Evolutionary conservation across 2,797 vertebrate species (phyloP).

Genomic region (Bovichtus variegatus): DNA sequence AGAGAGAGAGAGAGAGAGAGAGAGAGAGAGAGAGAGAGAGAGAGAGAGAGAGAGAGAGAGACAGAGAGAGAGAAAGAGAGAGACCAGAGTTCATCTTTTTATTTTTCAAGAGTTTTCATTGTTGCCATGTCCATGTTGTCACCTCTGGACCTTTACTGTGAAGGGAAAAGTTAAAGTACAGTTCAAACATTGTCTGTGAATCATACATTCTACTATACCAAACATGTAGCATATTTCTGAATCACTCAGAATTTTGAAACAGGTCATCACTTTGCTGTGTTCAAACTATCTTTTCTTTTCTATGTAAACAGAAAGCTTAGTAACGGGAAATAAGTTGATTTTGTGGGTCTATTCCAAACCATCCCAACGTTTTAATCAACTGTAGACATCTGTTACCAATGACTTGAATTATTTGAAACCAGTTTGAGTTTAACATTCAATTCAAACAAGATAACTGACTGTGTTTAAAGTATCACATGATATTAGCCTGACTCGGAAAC

Average conservation of each 20-base stretch:
- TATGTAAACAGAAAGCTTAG: background rate
- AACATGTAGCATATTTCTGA: background rate
- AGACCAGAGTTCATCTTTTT: background rate
- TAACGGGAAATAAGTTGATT: background rate
- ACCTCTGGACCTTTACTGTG: slow-evolving; percentile 19
- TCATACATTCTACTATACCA: background rate
- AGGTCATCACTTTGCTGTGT: background rate
- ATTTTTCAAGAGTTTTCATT: background rate
- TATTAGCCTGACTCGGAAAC: background rate
- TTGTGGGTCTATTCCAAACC: background rate
- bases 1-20: too few species aligned
- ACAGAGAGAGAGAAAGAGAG: too few species aligned
- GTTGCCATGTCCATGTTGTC: background rate
- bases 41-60: too few species aligned
- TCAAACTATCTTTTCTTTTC: too few species aligned
- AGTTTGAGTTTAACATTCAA: background rate
- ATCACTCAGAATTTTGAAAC: background rate
- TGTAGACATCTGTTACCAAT: background rate
- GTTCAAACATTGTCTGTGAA: background rate
- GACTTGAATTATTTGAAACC: background rate
- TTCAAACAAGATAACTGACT: background rate
- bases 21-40: background rate
- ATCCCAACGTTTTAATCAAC: too few species aligned
- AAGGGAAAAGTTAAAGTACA: background rate
- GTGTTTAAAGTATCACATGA: background rate